These are phyloP conservation scores for Osmerus mordax DNA, from an alignment of 2,113 vertebrate species.

Conservation along the genomic window DNA sequence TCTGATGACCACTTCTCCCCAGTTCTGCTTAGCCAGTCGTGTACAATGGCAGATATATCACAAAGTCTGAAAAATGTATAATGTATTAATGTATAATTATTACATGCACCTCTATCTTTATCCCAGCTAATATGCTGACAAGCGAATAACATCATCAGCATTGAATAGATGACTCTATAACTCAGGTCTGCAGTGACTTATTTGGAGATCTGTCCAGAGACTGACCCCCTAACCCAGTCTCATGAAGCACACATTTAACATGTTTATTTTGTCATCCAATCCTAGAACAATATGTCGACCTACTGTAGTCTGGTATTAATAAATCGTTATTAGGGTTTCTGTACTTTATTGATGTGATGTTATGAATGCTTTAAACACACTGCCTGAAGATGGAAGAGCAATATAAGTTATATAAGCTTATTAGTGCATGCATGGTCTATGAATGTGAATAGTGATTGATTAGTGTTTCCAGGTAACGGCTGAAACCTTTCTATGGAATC, in stretches of 20 bases:
- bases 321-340: no score
- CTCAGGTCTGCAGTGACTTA: conserved; percentile 12
- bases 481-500: not conserved
- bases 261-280: not conserved
- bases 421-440: not conserved
- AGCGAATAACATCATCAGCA: conserved; percentile 8
- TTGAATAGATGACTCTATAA: conserved; percentile 20
- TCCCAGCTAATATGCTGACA: not conserved
- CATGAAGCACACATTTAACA: not conserved
- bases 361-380: no score
- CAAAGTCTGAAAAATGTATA: not conserved
- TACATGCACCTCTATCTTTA: no score
- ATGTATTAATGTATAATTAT: not conserved
- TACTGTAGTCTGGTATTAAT: no score
- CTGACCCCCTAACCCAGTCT: conserved; percentile 6
- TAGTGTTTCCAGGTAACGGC: not conserved
- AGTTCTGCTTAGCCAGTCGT: no score
- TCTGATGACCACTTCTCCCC: no score
- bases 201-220: conserved; percentile 6
- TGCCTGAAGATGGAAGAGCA: no score
- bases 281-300: not conserved
- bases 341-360: no score
- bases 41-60: no score
- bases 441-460: not conserved
- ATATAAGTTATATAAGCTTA: no score